These are phyloP conservation scores for Volucella bombylans DNA, from an alignment of 2,888 invertebrate genomes.

Conservation along the genomic window DNA sequence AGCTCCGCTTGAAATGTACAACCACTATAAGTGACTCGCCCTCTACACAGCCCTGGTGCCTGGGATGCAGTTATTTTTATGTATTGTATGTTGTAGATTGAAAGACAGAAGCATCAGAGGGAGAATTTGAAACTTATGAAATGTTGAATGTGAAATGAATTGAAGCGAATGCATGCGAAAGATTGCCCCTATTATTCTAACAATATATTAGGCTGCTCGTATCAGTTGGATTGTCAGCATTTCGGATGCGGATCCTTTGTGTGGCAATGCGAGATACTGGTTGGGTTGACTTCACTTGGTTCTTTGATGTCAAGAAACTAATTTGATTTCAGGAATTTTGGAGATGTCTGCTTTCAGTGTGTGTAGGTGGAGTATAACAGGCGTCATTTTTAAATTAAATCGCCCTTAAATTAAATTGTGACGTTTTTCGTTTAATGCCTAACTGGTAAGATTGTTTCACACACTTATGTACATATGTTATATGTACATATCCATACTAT, in stretches of 20 bases:
- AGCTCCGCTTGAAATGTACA: constrained; percentile 58
- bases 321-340: constrained; percentile 2
- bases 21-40: constrained; percentile 39
- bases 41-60: constrained; percentile 10
- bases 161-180: constrained; percentile 39
- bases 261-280: neutral
- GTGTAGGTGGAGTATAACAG: too few species aligned
- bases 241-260: constrained; percentile 29
- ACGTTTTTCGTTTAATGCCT: too few species aligned
- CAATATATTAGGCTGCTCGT: constrained; percentile 21
- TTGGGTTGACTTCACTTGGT: neutral
- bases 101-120: neutral
- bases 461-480: too few species aligned
- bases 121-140: constrained; percentile 40
- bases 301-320: constrained; percentile 8
- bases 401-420: too few species aligned
- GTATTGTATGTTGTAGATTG: too few species aligned
- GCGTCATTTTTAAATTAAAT: constrained; percentile 1
- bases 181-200: constrained; percentile 47
- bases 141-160: constrained; percentile 53
- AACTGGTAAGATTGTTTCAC: too few species aligned
- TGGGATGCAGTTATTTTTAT: constrained; percentile 6
- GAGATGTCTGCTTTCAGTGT: neutral
- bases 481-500: too few species aligned
- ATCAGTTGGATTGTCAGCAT: constrained; percentile 44